These are phyloP conservation scores for Phengaris alcon DNA, from an alignment of 2,888 invertebrate genomes.

Conservation along the genomic window DNA sequence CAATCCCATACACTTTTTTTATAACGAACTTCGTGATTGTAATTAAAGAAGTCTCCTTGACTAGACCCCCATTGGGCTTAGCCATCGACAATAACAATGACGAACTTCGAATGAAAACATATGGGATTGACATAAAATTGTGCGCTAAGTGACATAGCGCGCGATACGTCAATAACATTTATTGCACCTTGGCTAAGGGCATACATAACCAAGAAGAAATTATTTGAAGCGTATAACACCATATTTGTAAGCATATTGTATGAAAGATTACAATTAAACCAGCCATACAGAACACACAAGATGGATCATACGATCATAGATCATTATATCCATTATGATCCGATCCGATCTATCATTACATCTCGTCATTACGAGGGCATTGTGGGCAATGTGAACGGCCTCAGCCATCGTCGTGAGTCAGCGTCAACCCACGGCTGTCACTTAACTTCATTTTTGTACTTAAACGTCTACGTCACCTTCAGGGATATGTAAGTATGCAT, in stretches of 20 bases:
- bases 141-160: too few relatives aligned
- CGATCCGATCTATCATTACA: constrained; percentile 32
- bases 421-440: constrained; percentile 43
- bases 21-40: too few relatives aligned
- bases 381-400: constrained; percentile 47
- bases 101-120: too few relatives aligned
- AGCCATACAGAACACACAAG: not conserved
- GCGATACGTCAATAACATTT: too few relatives aligned
- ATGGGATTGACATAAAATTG: too few relatives aligned
- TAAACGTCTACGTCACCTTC: not conserved
- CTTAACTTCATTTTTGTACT: constrained; percentile 34
- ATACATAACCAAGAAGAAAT: too few relatives aligned
- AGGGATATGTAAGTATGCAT: too few relatives aligned
- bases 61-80: too few relatives aligned
- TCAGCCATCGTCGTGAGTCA: constrained; percentile 44
- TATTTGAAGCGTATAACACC: not conserved
- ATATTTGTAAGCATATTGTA: not conserved
- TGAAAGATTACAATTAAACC: not conserved
- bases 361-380: constrained; percentile 40
- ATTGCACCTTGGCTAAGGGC: too few relatives aligned
- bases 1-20: too few relatives aligned
- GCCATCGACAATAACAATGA: too few relatives aligned
- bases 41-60: too few relatives aligned
- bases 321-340: constrained; percentile 3
- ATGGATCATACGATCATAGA: constrained; percentile 10